A percentile compares a stretch with the other conserved stretches of the same genome.
These are phyloP conservation scores for Schizopygopsis malacanthus DNA, from an alignment of 2,797 vertebrate genomes.

Conservation along the genomic window DNA sequence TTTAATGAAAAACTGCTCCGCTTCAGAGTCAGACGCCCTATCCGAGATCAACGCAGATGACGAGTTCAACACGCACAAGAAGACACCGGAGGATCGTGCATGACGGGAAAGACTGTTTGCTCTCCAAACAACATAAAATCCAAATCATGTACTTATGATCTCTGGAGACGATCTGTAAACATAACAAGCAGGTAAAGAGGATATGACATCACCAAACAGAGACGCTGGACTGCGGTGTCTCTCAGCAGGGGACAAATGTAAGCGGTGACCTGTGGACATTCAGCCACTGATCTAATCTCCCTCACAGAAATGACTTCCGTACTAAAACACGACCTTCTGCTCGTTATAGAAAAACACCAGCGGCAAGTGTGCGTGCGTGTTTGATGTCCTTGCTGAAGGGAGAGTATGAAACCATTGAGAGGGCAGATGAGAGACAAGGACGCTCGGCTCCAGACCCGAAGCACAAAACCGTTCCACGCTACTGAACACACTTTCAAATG, in stretches of 20 bases:
- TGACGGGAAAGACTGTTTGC: conserved; percentile 16
- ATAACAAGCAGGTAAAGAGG: conserved; percentile 8
- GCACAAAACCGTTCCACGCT: neutral
- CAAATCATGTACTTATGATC: neutral
- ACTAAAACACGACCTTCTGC: conserved; percentile 19
- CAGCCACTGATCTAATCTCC: neutral
- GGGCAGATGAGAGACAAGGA: conserved; percentile 25
- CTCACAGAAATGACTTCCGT: neutral
- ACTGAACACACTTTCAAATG: neutral
- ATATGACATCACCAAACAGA: conserved; percentile 27
- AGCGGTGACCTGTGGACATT: conserved; percentile 5
- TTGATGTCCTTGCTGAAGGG: neutral
- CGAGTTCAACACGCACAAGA: neutral
- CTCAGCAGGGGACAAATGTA: neutral
- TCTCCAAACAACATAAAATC: conserved; percentile 18
- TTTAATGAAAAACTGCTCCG: neutral
- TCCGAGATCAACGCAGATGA: neutral
- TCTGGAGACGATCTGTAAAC: neutral
- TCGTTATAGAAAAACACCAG: neutral
- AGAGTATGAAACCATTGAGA: neutral
- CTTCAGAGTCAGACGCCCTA: neutral
- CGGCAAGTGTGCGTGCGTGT: neutral
- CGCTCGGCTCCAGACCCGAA: neutral
- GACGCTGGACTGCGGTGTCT: neutral
- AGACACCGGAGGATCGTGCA: neutral